Percentiles rank a stretch among this genome's conserved stretches.
phyloP scores from a whole-genome alignment of 2,888 invertebrate species.

The Drosophila kuntzei region DNA sequence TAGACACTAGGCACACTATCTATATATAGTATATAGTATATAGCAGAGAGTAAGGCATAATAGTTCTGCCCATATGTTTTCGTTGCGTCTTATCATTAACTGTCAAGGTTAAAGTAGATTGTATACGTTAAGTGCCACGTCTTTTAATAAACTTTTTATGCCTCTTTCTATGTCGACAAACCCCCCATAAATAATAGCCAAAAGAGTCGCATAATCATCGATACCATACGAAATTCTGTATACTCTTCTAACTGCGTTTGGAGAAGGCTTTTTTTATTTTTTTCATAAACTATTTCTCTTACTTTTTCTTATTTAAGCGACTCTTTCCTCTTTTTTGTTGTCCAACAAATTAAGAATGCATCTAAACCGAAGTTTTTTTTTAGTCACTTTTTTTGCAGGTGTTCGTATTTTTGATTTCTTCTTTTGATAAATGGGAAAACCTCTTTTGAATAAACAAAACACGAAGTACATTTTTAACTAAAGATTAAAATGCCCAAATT shows the following conservation, averaged over 20 bases:
- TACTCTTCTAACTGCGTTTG: not conserved
- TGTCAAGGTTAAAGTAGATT: constrained; percentile 56
- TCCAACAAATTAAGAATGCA: no score
- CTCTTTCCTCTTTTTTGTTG: no score
- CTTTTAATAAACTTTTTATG: constrained; percentile 9
- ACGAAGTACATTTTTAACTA: no score
- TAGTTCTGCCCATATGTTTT: constrained; percentile 17
- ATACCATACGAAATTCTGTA: not conserved
- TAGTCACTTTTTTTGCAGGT: no score
- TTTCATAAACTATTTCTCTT: no score
- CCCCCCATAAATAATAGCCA: constrained; percentile 18
- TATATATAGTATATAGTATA: constrained; percentile 2
- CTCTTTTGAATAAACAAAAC: no score
- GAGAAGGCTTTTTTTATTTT: not conserved
- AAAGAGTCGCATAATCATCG: not conserved
- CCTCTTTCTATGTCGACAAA: constrained; percentile 6
- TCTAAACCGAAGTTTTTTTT: no score
- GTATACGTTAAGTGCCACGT: constrained; percentile 22
- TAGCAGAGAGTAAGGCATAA: constrained; percentile 9
- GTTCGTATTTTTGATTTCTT: no score
- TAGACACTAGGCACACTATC: constrained; percentile 22
- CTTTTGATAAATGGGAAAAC: no score
- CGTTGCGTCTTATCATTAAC: constrained; percentile 38
- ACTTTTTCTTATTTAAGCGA: no score
- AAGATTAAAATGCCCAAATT: no score